Base-by-base conservation (phyloP, 2,888 invertebrate species). In the Hydropsyche betteni region DNA sequence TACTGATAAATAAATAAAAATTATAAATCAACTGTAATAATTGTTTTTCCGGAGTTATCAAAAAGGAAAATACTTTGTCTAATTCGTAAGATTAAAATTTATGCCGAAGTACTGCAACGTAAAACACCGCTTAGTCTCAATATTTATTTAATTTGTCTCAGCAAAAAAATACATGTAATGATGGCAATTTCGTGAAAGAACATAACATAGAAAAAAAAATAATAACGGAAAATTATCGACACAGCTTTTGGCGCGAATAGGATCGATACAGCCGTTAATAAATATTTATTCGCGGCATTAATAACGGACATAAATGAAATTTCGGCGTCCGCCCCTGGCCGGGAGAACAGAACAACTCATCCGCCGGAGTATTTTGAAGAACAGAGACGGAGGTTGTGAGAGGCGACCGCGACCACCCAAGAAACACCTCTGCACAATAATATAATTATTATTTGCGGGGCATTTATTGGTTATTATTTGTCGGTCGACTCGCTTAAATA, bases 391-490 rank as follows among this genome's bases (percentile, higher is more conserved):
- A 8, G 68, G 33, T 44, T 36, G 44, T 33, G 8, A 68, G 58
- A 58, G 38, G 69, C 44, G 58, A 68, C 68, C 69, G 44, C 75
- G 78, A 78, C 78, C 78, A 78, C 78, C 76, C 78, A 78, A 52
- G 78, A 73, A 71, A 78, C 78, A 76, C 72, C 74, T 77, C 74
- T 68, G 69, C 24, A 75, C 74, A 69, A 50, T 77, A 77, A 79
- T 77, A 78, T 77, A 79, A 79, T 79, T 76, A 78, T 79, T 79
- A 78, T 79, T 79, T 78, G 79, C 79, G 78, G 77, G 78, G 72
- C 75, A 79, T 78, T 79, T 76, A 78, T 79, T 79, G 76, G 78
- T 77, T 79, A 79, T 75, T 77, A 70, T 69, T 75, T 75, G 74
- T 69, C 52, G 70, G 53, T 68, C 53, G 69, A 38, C 72, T 55